Evolutionary conservation across 2,888 invertebrate species (phyloP), one percentile per base, ranked within the genome.

Genomic region (Terebella lapidaria): DNA sequence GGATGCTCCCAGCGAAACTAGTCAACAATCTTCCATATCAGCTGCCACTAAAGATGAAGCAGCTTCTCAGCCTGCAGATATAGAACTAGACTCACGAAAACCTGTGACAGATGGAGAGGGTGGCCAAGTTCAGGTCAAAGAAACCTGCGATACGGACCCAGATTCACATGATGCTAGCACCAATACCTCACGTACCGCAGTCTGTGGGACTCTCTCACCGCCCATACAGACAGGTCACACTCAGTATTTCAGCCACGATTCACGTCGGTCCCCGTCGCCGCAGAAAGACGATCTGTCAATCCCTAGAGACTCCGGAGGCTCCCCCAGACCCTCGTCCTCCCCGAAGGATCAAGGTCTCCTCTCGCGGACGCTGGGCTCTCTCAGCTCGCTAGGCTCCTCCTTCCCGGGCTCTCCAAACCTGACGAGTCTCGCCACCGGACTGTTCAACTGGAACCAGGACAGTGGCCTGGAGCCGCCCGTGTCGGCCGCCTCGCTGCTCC

Each of bases 401-500:
- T 55, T 56, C 26, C 26, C 58, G 15, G 3, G 18, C 18, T 57
- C 64, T 0, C 74, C 74, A 22, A 70, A 74, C 56, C 62, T 77
- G 54, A 74, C 69, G 64, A 72, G 70, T 86, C 87, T 94, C 86
- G 93, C 94, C 83, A 90, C 92, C 78, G 93, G 93, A 83, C 86
- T 93, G 2, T 65, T 65, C 49, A 55, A 54, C 3, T 45, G 62
- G 20, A 58, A 51, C 55, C 59, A 58, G 24, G 64, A 61, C 18
- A 27, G 27, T 22, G 5, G 18, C 22, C 49, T 5, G 24, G 49
- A 49, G 10, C 5, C 10, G 18, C 5, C 5, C 24, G 22, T 24
- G 10, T 20, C 49, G 5, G 49, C 18, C 5, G 15, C 10, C 15
- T 15, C 22, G 5, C 18, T 22, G 18, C 15, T 28, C 29, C 10